A percentile compares a stretch with the other conserved stretches of the same genome.
Conservation (phyloP, 1,140 invertebrate genomes). For the Heterodera schachtii region DNA sequence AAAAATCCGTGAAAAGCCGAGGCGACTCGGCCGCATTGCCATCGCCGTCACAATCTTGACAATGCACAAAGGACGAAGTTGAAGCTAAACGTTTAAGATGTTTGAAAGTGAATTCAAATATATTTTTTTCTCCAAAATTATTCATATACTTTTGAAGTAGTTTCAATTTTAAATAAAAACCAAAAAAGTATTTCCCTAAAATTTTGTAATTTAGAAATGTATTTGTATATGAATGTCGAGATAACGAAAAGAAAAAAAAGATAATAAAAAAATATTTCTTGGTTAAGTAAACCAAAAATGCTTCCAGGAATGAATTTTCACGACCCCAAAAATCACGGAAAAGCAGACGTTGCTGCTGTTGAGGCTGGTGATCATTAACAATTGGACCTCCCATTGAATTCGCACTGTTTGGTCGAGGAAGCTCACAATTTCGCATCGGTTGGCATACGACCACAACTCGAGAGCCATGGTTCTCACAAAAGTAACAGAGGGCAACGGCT, state of each 20-base stretch:
- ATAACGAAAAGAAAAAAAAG: too few relatives aligned
- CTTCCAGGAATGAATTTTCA: background rate
- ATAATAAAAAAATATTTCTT: too few relatives aligned
- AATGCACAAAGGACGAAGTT: background rate
- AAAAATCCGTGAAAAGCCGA: constrained; percentile 23
- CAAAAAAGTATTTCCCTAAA: too few relatives aligned
- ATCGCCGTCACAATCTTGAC: background rate
- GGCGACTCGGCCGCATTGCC: constrained; percentile 8
- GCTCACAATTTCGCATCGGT: constrained; percentile 36
- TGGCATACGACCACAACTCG: constrained; percentile 44
- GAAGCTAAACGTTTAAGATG: background rate
- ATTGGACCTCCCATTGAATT: background rate
- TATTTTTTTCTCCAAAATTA: too few relatives aligned
- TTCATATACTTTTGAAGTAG: too few relatives aligned
- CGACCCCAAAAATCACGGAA: background rate
- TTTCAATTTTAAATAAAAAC: too few relatives aligned
- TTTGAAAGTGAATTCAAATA: too few relatives aligned
- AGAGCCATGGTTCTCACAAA: constrained; percentile 49
- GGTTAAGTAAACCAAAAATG: too few relatives aligned
- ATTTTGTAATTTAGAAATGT: background rate
- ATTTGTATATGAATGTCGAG: too few relatives aligned
- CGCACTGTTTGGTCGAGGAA: constrained; percentile 10
- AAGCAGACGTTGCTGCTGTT: constrained; percentile 34
- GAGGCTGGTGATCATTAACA: background rate
- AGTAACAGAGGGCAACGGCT: constrained; percentile 44